Base-by-base conservation (phyloP, 2,113 vertebrate genomes). In the Phrynosoma platyrhinos region DNA sequence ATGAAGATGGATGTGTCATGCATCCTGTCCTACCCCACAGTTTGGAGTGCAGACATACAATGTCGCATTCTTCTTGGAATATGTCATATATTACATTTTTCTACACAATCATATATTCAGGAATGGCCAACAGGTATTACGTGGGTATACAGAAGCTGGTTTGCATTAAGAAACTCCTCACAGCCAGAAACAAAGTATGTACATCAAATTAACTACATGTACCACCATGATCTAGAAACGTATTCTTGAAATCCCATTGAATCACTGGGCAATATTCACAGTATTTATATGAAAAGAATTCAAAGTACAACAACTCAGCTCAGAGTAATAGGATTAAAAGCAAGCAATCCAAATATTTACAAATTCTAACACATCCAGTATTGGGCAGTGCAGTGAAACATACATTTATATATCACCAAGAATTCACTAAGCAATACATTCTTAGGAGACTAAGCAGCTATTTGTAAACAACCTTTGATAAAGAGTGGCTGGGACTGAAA, bases 341-440 rank as follows among this genome's bases (percentile, higher is more conserved):
- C n/a, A 75, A 55, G 0, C 47, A 47, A 47, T 47, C 2, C 32
- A 66, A 47, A 66, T 79, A 88, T 62, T 55, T 58, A 72, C 6
- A 2, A 0, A 6, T 58, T 20, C 0, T 21, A 80, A 58, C 78
- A 78, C 68, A 80, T 0, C 0, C 79, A 20, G 9, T 18, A 66
- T 47, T n/a, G 4, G 85, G 53, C 23, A 71, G 72, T 66, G 21
- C 23, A 68, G 68, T 53, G 21, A 64, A 85, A 32, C n/a, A 77
- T 0, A 0, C 74, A 78, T 30, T 79, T 53, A 21, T 18, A 5
- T 0, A 1, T 62, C 79, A 32, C 10, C 83, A 42, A 64, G 0
- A 8, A 81, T 68, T 52, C 32, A 8, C 83, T 40, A 9, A 83
- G 76, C 1, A 0, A 21, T 1, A 62, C 58, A n/a, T 25, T 27